Evolutionary conservation across 1,140 invertebrate species (phyloP), one percentile per base, ranked within the genome.

Genomic region (Chrysoperla carnea): DNA sequence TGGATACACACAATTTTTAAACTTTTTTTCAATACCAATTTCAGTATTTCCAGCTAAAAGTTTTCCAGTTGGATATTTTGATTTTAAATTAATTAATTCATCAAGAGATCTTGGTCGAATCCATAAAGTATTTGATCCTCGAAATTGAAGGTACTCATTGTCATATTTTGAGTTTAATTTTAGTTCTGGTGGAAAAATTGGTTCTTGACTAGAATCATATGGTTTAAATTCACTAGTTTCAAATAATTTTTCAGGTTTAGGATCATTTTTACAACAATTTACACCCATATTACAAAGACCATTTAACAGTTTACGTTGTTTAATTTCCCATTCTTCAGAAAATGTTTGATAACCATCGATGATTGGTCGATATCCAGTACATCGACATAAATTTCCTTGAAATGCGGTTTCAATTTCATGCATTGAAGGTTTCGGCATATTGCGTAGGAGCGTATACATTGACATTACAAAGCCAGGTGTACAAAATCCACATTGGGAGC

Each of bases 21-120:
- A 88, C 58, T 94, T 95, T 0, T 85, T 70, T 69, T 95, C 90
- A 28, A 95, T 76, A 59, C 89, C 89, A 42, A 96, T 69, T 76
- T 96, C 92, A 1, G 91, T 92, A 60, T 96, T 96, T 12, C 93
- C 93, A 37, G 81, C 78, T n/a, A 96, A 74, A n/a, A 97, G 68
- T 67, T 85, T 89, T 8, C 84, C 82, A 48, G 75, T 48, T 0
- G 84, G 84, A 66, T 75, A 71, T 40, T 69, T 57, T 11, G 68
- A 47, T 66, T 94, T 95, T n/a, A 95, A 59, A 14, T 67, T 49
- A 1, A 95, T 54, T 4, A 95, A 53, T 42, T 86, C 67, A 15
- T 71, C 48, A 12, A 92, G 50, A 27, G 50, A 71, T 4, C 65
- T 77, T 6, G 91, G 92, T 35, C 89, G 64, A 53, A 81, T 76